Base-by-base conservation (phyloP, 2,113 vertebrate genomes). In the Calonectris borealis region DNA sequence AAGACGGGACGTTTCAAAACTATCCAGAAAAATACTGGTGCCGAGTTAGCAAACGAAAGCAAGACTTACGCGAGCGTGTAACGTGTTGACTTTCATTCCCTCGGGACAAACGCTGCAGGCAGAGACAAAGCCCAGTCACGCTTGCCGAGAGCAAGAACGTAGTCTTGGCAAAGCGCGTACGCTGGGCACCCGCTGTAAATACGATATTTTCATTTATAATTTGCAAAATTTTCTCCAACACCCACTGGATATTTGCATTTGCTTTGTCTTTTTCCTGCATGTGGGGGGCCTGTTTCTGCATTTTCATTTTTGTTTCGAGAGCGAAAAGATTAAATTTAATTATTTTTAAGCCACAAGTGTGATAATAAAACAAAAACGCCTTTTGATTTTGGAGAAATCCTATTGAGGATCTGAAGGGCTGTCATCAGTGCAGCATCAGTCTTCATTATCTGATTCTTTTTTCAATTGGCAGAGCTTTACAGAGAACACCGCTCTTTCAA, bases 311-410 rank as follows among this genome's bases (percentile, higher is more conserved):
- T 96, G 91, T 96, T 97, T 96, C 34, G 27, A 71, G 48, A 94
- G 86, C 91, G 58, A 70, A 90, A 97, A 97, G 80, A 95, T 92
- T 87, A 86, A 69, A 92, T 93, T 91, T 94, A 91, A 95, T 97
- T 97, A 93, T 94, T 96, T 97, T 92, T 78, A 84, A 96, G 94
- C 96, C 87, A 85, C 25, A 9, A 96, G 94, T 62, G 84, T 44
- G 71, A 93, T 96, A 96, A 97, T 97, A 97, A 97, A 95, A 96
- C 34, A 93, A 89, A 83, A 76, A 94, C 94, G 72, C 75, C 97
- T 97, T 97, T 98, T 98, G 98, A 97, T 97, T 98, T 93, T 68
- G 94, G 92, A 94, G 97, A 90, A 97, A 97, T 96, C 86, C 96
- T 97, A 90, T 72, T 84, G 97, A 95, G 96, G 96, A 97, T 94